Conservation (phyloP, 1,140 invertebrate genomes). For the Drosophila punjabiensis region DNA sequence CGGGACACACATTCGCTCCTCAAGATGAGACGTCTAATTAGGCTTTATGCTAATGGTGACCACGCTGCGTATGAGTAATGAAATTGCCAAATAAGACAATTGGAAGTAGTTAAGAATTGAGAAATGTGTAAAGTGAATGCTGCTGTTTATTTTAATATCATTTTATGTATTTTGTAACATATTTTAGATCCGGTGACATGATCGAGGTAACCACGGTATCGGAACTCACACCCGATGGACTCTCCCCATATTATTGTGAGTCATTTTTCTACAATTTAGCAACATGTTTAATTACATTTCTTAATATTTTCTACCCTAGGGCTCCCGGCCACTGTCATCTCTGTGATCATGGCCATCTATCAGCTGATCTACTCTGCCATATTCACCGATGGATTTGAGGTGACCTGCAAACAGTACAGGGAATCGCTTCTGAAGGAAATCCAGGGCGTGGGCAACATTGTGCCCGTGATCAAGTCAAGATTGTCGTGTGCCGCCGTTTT, state of each 20-base stretch:
- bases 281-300: background rate
- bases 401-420: conserved; percentile 89
- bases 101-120: conserved; percentile 6
- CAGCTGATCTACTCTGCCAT: conserved; percentile 88
- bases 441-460: conserved; percentile 87
- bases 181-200: conserved; percentile 86
- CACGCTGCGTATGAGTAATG: conserved; percentile 27
- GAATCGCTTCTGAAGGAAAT: conserved; percentile 87
- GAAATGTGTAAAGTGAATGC: no score
- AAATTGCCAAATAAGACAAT: conserved; percentile 44
- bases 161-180: background rate
- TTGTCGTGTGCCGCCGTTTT: conserved; percentile 89
- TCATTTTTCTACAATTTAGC: background rate
- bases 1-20: conserved; percentile 31
- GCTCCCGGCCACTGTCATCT: conserved; percentile 86
- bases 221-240: conserved; percentile 86
- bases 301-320: conserved; percentile 27
- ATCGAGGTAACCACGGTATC: conserved; percentile 87
- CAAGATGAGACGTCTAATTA: conserved; percentile 47
- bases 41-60: conserved; percentile 64
- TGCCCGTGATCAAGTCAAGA: conserved; percentile 88
- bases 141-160: background rate
- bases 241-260: conserved; percentile 88
- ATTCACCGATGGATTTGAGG: conserved; percentile 89
- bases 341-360: conserved; percentile 87